Base-by-base conservation (phyloP, 2,888 invertebrate species). In the Junonia oenone region DNA sequence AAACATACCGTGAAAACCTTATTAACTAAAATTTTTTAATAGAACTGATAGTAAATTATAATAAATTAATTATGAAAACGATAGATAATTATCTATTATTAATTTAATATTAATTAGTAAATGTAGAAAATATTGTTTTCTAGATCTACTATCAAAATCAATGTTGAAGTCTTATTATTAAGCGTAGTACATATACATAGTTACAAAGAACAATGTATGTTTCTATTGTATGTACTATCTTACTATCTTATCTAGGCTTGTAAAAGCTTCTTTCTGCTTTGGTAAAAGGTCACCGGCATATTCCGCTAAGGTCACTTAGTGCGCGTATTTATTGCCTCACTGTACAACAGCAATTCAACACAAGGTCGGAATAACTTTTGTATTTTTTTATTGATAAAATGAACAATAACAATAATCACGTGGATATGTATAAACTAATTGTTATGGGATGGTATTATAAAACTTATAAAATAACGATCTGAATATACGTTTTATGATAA, bases 291-390 rank as follows among this genome's bases (percentile, higher is more conserved):
- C 56, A 56, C 50, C 58, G 61, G 73, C 75, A 74, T 83, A 81
- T 83, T 81, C 77, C 73, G 76, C 76, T 84, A 83, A 88, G 87
- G 87, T 85, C 86, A 80, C 66, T 76, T 79, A 76, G 76, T 81
- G 76, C 78, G 78, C 78, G 77, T 78, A 82, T 83, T 81, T 77
- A 83, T 83, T 83, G 82, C 83, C 73, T 78, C 84, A 85, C 77
- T 75, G 71, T 76, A 77, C 77, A 75, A 77, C 79, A 77, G 78
- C 78, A 78, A 82, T 85, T 76, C 79, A 75, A 81, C 72, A 74
- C 86, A 84, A 88, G 87, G 87, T 79, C 80, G 69, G 73, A 78
- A 81, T 77, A 76, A 76, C 75, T 76, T 81, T 78, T 76, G 71
- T 75, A 69, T 77, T 71, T 76, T n/a, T 75, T 80, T 77, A 74